A percentile compares a stretch with the other conserved stretches of the same genome.
These are phyloP conservation scores for Rhogogaster chlorosoma DNA, from an alignment of 2,888 invertebrate species.

Conservation along the genomic window DNA sequence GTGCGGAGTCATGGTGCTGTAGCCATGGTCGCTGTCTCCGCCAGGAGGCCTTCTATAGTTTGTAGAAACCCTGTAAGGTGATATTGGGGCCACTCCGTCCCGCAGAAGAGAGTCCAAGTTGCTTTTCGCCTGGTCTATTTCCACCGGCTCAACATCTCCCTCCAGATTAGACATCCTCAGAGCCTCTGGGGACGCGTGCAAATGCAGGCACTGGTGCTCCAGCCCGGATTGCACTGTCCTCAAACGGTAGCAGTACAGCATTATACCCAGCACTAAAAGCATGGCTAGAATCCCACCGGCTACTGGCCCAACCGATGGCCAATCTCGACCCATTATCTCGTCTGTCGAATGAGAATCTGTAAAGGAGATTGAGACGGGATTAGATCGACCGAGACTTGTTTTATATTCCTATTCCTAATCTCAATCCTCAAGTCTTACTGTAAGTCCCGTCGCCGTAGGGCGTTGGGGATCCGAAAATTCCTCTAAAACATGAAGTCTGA, in stretches of 20 bases:
- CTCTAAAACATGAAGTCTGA: slow-evolving; percentile 91
- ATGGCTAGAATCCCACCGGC: slow-evolving; percentile 92
- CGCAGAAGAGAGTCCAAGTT: slow-evolving; percentile 85
- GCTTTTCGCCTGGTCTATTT: slow-evolving; percentile 71
- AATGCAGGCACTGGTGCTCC: slow-evolving; percentile 78
- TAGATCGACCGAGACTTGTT: neutral
- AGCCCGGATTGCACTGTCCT: slow-evolving; percentile 79
- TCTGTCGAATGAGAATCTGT: slow-evolving; percentile 74
- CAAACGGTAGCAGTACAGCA: slow-evolving; percentile 90
- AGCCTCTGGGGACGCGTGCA: slow-evolving; percentile 79
- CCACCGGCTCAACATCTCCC: slow-evolving; percentile 82
- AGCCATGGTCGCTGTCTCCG: slow-evolving; percentile 95
- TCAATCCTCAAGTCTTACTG: slow-evolving; percentile 71
- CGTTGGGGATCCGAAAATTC: slow-evolving; percentile 89
- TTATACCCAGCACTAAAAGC: slow-evolving; percentile 89
- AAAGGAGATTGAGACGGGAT: slow-evolving; percentile 15
- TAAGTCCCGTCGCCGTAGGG: slow-evolving; percentile 89
- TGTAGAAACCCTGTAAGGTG: slow-evolving; percentile 92
- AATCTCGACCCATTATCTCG: slow-evolving; percentile 70
- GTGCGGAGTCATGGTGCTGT: slow-evolving; percentile 96
- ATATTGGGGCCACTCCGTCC: slow-evolving; percentile 85
- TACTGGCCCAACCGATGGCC: slow-evolving; percentile 90
- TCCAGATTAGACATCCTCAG: slow-evolving; percentile 88
- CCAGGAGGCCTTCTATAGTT: slow-evolving; percentile 89
- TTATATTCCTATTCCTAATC: slow-evolving; percentile 57